Evolutionary conservation across 2,888 invertebrate genomes (phyloP), one percentile per base, ranked within the genome.

Genomic region (Stenodema calcarata): DNA sequence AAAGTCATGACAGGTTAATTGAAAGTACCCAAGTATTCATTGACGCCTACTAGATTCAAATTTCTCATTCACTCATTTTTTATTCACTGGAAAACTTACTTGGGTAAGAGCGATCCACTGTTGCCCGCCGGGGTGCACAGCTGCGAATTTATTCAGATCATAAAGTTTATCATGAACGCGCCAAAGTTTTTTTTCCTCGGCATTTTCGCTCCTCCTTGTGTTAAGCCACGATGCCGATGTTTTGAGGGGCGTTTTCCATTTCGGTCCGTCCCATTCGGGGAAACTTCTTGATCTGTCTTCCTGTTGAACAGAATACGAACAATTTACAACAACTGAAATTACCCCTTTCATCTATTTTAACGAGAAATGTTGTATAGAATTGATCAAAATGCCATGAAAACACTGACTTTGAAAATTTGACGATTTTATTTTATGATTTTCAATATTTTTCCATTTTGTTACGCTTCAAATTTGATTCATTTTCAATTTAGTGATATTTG

Each of bases 101-200:
- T 89, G 90, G 3, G 91, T 91, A 14, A 90, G 83, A 69, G 88
- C 87, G 12, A 96, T 90, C 96, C 96, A 97, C 90, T 95, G 94
- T 0, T 92, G 90, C 0, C 98, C 97, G 47, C 98, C 97, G 0
- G 98, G 99, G 92, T 99, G 99, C 75, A 92, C 93, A 3, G 94
- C 91, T 6, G 96, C 92, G 91, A 97, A 99, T 27, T 93, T 92
- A 0, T 94, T 94, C 30, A 99, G 93, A 91, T 99, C 97, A 91
- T 98, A 99, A 28, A 99, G 92, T 73, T 92, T 92, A 91, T 96
- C 93, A 89, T 95, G 92, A 27, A 96, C 93, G 89, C 96, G 93
- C 96, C 96, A 96, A 2, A 96, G 91, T n/a, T 94, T 94, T 90
- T 95, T 95, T 90, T 95, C 95, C 0, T 95, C 95, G 2, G 94